phyloP scores from a whole-genome alignment of 2,888 invertebrate genomes.

The Cataglyphis altisquamis region DNA sequence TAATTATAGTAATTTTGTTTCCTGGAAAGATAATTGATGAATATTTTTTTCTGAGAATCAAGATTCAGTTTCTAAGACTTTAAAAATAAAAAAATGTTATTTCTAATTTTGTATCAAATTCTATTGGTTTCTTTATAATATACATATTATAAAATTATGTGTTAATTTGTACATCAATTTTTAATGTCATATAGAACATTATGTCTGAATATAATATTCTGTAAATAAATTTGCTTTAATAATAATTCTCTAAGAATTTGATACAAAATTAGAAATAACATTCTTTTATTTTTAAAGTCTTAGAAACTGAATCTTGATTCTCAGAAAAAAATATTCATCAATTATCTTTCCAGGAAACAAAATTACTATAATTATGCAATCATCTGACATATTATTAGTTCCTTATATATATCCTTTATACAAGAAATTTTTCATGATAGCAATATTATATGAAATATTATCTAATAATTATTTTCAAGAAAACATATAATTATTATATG shows the following conservation, averaged over 20 bases:
- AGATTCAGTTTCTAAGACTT: not conserved
- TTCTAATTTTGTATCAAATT: not conserved
- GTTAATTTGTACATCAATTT: not conserved
- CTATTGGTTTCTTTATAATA: not conserved
- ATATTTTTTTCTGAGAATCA: not conserved
- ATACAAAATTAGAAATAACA: not conserved
- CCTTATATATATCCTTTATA: not conserved
- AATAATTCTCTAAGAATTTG: not conserved
- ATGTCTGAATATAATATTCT: not conserved
- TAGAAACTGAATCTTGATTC: not conserved
- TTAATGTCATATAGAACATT: not conserved
- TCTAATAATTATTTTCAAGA: not conserved
- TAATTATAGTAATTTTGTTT: constrained; percentile 13
- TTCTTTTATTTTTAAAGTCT: not conserved
- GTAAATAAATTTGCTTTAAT: not conserved
- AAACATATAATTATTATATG: not conserved
- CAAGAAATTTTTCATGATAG: not conserved
- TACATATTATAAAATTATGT: not conserved
- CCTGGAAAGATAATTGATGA: not conserved
- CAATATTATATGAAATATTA: not conserved
- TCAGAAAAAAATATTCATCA: not conserved
- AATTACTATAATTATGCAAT: constrained; percentile 20
- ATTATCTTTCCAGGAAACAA: constrained; percentile 4
- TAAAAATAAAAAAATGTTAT: not conserved
- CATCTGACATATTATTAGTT: not conserved